Base-by-base conservation (phyloP, 2,113 vertebrate genomes). In the Chionodraco myersi region DNA sequence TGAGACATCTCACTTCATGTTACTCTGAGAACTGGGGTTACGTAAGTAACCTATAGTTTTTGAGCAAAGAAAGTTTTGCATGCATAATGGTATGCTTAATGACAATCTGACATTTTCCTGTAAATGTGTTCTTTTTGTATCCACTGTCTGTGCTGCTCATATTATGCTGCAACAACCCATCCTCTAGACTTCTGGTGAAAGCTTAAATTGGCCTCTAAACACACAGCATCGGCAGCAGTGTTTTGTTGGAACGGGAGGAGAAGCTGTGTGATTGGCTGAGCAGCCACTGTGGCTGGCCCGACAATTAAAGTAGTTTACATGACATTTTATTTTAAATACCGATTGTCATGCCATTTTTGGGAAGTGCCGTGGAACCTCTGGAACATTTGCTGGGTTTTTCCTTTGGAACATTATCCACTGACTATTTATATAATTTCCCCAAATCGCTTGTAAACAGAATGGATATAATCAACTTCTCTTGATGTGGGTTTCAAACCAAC, bases 101-200 rank as follows among this genome's bases (percentile, higher is more conserved):
- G 23, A 48, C 81, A 51, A 74, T 79, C 36, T 57, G 79, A 83
- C 82, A 58, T 82, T 77, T 85, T 15, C 5, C 3, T 72, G 1
- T 23, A 26, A 72, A 61, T 21, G 21, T 21, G 21, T 21, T 21
- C 21, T 21, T 21, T 21, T 21, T 21, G 21, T 21, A 21, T 21
- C 21, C 21, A 21, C 21, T 21, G 21, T 21, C 21, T 21, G 21
- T 44, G 49, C 69, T 52, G 9, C 56, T 72, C 41, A 62, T 67
- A 72, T 73, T 84, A 51, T 63, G 57, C 75, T 71, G 26, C 3
- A 30, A 30, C 30, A 3, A 30, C 3, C 3, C 30, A 30, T 30
- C 30, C 30, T 30, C 10, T 56, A 26, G 14, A 26, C 52, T 30
- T 70, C 18, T 58, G 49, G 10, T 48, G 14, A 30, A 57, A 44